Evolutionary conservation across 2,888 invertebrate genomes (phyloP), one percentile per base, ranked within the genome.

Genomic region (Apantesis nais): DNA sequence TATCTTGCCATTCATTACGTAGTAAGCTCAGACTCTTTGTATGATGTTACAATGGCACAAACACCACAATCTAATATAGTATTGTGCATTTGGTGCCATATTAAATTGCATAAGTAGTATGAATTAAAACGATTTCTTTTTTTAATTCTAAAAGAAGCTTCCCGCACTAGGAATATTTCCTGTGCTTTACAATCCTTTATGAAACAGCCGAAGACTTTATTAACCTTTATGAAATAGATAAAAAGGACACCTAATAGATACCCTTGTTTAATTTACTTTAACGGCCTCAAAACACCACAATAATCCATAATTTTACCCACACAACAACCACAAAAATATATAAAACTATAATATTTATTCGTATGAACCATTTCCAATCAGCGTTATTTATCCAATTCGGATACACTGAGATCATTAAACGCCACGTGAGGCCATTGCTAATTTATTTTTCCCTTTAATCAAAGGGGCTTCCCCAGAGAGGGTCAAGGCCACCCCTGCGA

Each of bases 391-490:
- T 63, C 67, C 62, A 48, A 62, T 60, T 31, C 34, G 64, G 44
- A 61, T 64, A 64, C 25, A 19, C 34, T 9, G 37, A 48, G 62
- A 25, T 48, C 66, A 63, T 69, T 68, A 72, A 66, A 22, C 22
- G 65, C 62, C 65, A 68, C 68, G 66, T 72, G 66, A 64, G 67
- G 7, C 62, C 44, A 62, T 48, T 61, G 68, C 69, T 67, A 73
- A 78, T 80, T 74, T 78, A 80, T 77, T 78, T 78, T 82, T 75
- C 80, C 63, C 71, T 71, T 73, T 72, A 80, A 82, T 80, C 73
- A 74, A 74, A 67, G 66, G 65, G 48, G 62, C 16, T 52, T 63
- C 69, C 66, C 70, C 29, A 16, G 68, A 39, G 62, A 19, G 63
- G 73, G 74, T 73, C 76, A 78, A 76, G 73, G 69, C 62, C 48